phyloP scores from a whole-genome alignment of 2,113 vertebrate genomes.

The Syrmaticus mikado region DNA sequence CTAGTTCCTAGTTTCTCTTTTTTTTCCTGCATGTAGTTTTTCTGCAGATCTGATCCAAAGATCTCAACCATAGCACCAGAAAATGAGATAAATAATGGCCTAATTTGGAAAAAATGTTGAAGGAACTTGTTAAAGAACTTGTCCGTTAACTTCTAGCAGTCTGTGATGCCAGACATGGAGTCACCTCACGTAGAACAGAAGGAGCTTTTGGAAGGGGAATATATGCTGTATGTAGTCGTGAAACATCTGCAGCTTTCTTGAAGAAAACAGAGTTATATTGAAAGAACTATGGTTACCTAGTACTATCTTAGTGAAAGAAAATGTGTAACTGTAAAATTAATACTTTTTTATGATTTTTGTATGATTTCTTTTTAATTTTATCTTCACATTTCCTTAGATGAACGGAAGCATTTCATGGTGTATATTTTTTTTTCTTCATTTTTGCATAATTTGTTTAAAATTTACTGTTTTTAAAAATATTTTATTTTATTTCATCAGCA shows the following conservation, averaged over 20 bases:
- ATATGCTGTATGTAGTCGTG: neutral
- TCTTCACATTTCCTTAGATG: neutral
- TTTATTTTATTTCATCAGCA: neutral
- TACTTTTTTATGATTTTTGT: neutral
- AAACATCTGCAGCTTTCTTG: neutral
- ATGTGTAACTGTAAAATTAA: neutral
- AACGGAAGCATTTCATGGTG: neutral
- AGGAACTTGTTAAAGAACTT: neutral
- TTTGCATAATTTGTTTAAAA: neutral
- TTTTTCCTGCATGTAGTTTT: fast-evolving
- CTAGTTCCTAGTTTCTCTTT: neutral
- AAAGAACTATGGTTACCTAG: neutral
- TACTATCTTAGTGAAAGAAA: neutral
- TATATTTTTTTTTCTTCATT: neutral
- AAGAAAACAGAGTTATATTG: neutral
- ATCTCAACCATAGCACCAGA: neutral
- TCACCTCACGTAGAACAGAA: neutral
- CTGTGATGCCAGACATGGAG: neutral
- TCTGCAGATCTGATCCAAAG: neutral
- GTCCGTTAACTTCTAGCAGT: neutral
- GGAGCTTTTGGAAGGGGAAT: neutral
- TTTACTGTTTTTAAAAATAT: neutral
- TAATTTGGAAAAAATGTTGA: neutral
- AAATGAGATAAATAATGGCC: neutral
- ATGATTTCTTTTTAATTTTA: fast-evolving